Evolutionary conservation across 2,888 invertebrate species (phyloP).

Genomic region (Scrobipalpa atriplicella): DNA sequence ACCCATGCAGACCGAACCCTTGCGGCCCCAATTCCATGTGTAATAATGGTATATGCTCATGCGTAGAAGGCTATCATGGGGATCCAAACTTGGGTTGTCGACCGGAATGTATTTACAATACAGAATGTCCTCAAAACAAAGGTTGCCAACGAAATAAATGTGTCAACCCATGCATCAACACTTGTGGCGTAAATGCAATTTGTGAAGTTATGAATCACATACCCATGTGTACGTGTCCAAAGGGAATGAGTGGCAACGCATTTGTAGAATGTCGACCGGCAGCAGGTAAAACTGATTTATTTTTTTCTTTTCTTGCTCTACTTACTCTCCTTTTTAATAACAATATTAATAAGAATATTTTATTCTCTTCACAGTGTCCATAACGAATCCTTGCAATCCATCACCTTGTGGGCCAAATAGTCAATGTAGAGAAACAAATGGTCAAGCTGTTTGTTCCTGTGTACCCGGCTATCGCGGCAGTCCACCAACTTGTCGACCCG

Average conservation of each 20-base stretch:
- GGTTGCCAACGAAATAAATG: constrained; percentile 88
- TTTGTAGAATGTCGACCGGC: constrained; percentile 83
- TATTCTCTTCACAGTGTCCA: constrained; percentile 2
- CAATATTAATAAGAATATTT: background rate
- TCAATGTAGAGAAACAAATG: constrained; percentile 87
- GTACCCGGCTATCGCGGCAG: constrained; percentile 87
- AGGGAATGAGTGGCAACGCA: constrained; percentile 86
- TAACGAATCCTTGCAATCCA: constrained; percentile 86
- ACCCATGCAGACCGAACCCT: constrained; percentile 85
- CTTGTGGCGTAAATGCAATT: constrained; percentile 87
- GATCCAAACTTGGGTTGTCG: constrained; percentile 87
- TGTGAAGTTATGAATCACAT: constrained; percentile 89
- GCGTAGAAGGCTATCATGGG: constrained; percentile 84
- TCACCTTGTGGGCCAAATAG: constrained; percentile 91
- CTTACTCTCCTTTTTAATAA: background rate
- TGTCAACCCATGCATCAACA: constrained; percentile 87
- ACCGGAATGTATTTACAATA: constrained; percentile 87
- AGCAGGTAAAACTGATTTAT: constrained; percentile 67
- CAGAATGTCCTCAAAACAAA: constrained; percentile 85
- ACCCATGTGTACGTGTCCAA: constrained; percentile 87
- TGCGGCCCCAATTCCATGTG: constrained; percentile 86
- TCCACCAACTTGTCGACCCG: constrained; percentile 90
- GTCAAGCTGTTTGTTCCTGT: constrained; percentile 89
- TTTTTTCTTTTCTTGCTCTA: constrained; percentile 4
- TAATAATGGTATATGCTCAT: constrained; percentile 83